Evolutionary conservation across 2,113 vertebrate genomes (phyloP), one percentile per base, ranked within the genome.

Genomic region (Greenwoodochromis staneri): DNA sequence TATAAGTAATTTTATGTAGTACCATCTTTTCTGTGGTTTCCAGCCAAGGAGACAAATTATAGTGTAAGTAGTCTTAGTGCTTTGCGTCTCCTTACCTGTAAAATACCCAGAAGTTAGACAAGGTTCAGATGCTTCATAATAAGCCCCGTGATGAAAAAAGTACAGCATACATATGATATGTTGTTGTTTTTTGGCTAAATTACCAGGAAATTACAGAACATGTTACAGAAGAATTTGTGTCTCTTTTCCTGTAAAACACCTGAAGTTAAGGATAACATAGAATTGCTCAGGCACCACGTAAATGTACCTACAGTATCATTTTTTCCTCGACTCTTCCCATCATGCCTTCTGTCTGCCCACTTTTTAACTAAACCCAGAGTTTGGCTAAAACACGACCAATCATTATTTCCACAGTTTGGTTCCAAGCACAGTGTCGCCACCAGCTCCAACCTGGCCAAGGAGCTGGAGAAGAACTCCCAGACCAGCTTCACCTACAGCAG

Each of bases 231-330:
- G 7, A 2, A 66, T 66, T 66, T 66, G 10, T n/a, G 61, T n/a
- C 61, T 38, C 61, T n/a, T 66, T 66, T 66, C 34, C 61, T 66
- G 9, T 38, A 19, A 66, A 66, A 66, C 34, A 66, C 10, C 61
- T 13, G 34, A 66, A 66, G 61, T 66, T 38, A 66, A 21, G 10
- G 7, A 0, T 66, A 66, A 21, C 34, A 0, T 66, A 38, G 61
- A n/a, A 36, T 66, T 66, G 61, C 61, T 66, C 61, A 38, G 8
- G 31, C 61, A n/a, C 34, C 10, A 21, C 7, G 0, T 66, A 66
- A 66, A 66, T 66, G 34, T 38, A 38, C 61, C 10, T 21, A 66
- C 10, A 66, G 4, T 16, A 63, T 38, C 7, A 66, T 38, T 21
- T 38, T 38, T 21, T 8, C 61, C 61, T 34, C 4, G 3, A 63